A percentile compares a stretch with the other conserved stretches of the same genome.
phyloP scores from a whole-genome alignment of 2,888 invertebrate genomes.

The Eupithecia pulchellata region DNA sequence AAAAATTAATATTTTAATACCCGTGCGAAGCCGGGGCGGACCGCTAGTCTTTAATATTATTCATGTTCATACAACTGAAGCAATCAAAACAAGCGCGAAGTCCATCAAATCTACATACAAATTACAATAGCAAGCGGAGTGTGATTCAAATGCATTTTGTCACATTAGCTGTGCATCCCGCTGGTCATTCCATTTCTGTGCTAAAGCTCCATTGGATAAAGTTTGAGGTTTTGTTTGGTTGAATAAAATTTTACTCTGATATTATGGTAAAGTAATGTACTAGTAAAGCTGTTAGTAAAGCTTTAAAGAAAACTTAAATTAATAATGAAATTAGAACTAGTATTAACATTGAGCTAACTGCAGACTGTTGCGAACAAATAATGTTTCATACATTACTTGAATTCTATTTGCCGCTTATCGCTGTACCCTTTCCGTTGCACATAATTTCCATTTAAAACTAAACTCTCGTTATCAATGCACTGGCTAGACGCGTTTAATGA shows the following conservation, averaged over 20 bases:
- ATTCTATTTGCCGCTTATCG: neutral
- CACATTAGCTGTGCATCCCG: constrained; percentile 8
- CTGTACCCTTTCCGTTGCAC: neutral
- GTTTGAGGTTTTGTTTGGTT: neutral
- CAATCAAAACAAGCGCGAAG: constrained; percentile 19
- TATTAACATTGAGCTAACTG: too few relatives aligned
- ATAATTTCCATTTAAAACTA: constrained; percentile 65
- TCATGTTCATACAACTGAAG: constrained; percentile 1
- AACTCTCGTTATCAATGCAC: constrained; percentile 66
- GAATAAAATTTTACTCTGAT: neutral
- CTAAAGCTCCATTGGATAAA: neutral
- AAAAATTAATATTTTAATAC: too few relatives aligned
- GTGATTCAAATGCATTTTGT: constrained; percentile 36
- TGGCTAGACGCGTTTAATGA: constrained; percentile 66
- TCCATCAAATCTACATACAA: constrained; percentile 30
- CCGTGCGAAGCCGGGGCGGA: too few relatives aligned
- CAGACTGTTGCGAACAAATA: too few relatives aligned
- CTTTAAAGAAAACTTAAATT: too few relatives aligned
- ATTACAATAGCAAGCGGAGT: constrained; percentile 30
- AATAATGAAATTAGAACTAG: too few relatives aligned
- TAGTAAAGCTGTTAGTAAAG: too few relatives aligned
- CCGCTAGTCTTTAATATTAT: neutral
- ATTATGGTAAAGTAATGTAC: too few relatives aligned
- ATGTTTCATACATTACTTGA: neutral
- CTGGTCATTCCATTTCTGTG: neutral